Evolutionary conservation across 1,140 invertebrate genomes (phyloP), one percentile per base, ranked within the genome.

Genomic region (Calliopsis andreniformis): DNA sequence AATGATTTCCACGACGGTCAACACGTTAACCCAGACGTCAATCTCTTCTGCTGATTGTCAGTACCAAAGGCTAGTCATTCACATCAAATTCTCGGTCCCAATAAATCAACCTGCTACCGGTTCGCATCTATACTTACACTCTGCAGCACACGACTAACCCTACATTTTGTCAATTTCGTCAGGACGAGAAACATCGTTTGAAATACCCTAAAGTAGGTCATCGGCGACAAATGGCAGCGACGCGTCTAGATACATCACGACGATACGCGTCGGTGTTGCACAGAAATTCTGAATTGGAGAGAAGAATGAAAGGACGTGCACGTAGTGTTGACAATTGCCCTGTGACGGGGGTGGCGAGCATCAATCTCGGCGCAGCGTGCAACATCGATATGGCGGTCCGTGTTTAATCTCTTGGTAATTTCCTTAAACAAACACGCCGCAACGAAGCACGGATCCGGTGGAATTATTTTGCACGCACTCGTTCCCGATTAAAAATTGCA

Each of bases 321-420:
- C 49, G 23, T 73, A 28, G 39, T 56, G 30, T 2, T 16, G 28
- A 35, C 75, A 49, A 83, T 58, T 53, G 61, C 10, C 3, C 3
- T 25, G 32, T 18, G 56, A n/a, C 0, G 6, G 56, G 20, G 79
- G 63, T 35, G 12, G 23, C 43, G 63, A 76, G 43, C 55, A 61
- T 70, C 73, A 69, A 81, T 81, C 79, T 64, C 73, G 56, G n/a
- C 14, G n/a, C 6, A 39, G 20, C 58, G 8, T 56, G 30, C 25
- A 53, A 28, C 53, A 25, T 72, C 79, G 79, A 82, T 82, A 78
- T 16, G n/a, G 16, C 64, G 51, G 73, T 55, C 70, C 51, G 63
- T 66, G 61, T 78, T 83, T 82, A 82, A 83, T 82, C 81, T 61
- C 73, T 49, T 59, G 59, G 80, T 78, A 82, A 82, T 82, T 82